Evolutionary conservation across 2,113 vertebrate genomes (phyloP), one percentile per base, ranked within the genome.

Genomic region (Poeciliopsis turrubarensis): DNA sequence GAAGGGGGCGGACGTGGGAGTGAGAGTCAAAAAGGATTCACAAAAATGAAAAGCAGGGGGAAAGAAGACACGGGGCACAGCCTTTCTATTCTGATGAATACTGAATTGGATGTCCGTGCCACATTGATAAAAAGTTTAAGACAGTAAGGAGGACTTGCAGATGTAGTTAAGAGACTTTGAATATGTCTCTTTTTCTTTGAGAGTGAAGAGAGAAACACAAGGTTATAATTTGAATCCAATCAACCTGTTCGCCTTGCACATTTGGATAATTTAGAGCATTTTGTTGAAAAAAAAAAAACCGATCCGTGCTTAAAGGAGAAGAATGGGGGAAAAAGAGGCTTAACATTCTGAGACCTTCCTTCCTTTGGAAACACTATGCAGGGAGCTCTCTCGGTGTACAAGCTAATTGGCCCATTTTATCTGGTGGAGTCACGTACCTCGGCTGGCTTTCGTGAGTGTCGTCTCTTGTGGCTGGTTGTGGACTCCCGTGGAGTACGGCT

Each of bases 341-440:
- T 60, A 47, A 54, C 65, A 77, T 75, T 66, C 6, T 15, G 22
- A 70, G 68, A 32, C 31, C 32, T 68, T 60, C 29, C 60, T 72
- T 77, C 68, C 17, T 39, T 14, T 71, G 66, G 34, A 67, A 78
- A 73, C 37, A 66, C 72, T 39, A 31, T 25, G 70, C 26, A 2
- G 69, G 51, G 77, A 85, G 73, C 66, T 47, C 51, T 82, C 68
- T 78, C 70, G 77, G 81, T 72, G 22, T 60, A 32, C 47, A 5
- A 83, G 81, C 86, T 92, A 91, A 93, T 93, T 92, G 90, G 90
- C 77, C 72, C 82, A 72, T 81, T 92, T 89, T 82, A 89, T 71
- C 66, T 73, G 64, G 77, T 87, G 80, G 72, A 80, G 84, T 79
- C 76, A 44, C 29, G 85, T 73, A 65, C 32, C 68, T 57, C 31